A percentile compares a stretch with the other conserved stretches of the same genome.
These are phyloP conservation scores for Ctenicera cuprea DNA, from an alignment of 2,888 invertebrate species.

Conservation along the genomic window DNA sequence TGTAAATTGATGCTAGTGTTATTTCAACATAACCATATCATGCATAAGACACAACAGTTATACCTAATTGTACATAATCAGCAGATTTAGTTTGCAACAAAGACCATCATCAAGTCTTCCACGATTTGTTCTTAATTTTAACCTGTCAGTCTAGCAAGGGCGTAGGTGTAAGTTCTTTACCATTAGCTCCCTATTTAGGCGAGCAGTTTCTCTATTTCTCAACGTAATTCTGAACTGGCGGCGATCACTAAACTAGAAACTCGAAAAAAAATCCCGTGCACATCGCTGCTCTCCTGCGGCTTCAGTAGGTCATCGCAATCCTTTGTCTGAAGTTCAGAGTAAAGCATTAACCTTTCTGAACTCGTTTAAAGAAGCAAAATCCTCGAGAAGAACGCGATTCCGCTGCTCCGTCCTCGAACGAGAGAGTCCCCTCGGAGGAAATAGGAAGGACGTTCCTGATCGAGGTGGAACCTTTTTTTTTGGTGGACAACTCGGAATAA, in stretches of 20 bases:
- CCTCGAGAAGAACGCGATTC: slow-evolving; percentile 47
- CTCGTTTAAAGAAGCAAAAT: slow-evolving; percentile 50
- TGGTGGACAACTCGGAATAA: background rate
- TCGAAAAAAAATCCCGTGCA: slow-evolving; percentile 52
- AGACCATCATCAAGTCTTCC: background rate
- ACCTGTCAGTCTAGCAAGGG: slow-evolving; percentile 1
- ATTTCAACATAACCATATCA: too few species aligned
- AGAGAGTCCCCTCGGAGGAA: background rate
- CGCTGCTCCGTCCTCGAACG: slow-evolving; percentile 31
- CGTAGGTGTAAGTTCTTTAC: slow-evolving; percentile 6
- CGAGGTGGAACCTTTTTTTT: background rate
- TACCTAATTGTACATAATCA: too few species aligned
- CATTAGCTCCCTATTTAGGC: slow-evolving; percentile 8
- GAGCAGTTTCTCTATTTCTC: slow-evolving; percentile 32
- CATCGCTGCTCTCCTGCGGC: slow-evolving; percentile 52
- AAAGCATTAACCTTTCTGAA: slow-evolving; percentile 64
- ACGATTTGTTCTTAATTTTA: slow-evolving; percentile 7
- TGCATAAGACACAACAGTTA: too few species aligned
- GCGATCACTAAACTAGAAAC: slow-evolving; percentile 49
- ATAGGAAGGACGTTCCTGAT: background rate
- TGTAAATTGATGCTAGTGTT: too few species aligned
- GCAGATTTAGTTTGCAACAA: too few species aligned
- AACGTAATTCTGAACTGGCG: slow-evolving; percentile 38
- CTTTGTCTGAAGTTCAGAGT: slow-evolving; percentile 67
- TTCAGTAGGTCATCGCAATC: slow-evolving; percentile 57